Conservation (phyloP, 2,113 vertebrate species). For the Phodopus roborovskii region DNA sequence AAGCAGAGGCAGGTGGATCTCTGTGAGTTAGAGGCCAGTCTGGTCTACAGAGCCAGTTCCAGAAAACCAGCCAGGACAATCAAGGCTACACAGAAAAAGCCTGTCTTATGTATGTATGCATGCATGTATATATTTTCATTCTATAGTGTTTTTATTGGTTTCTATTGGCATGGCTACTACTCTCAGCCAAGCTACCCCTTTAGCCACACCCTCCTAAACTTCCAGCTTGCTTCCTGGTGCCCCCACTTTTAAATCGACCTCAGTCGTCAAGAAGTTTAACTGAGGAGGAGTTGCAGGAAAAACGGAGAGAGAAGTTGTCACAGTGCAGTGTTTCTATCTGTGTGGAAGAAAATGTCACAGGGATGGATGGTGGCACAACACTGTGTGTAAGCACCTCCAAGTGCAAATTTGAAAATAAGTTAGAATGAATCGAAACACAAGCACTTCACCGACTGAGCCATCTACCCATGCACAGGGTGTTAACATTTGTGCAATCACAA, state of each 20-base stretch:
- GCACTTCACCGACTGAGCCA: neutral
- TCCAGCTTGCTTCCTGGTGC: neutral
- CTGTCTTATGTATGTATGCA: no score
- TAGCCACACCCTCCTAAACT: neutral
- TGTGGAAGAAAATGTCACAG: neutral
- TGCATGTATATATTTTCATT: no score
- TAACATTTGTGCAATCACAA: neutral
- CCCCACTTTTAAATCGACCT: neutral
- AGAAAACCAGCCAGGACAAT: neutral
- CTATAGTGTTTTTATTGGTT: no score
- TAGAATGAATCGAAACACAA: neutral
- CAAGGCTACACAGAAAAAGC: neutral
- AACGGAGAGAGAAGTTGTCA: neutral
- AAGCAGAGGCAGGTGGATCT: neutral
- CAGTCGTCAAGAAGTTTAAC: neutral
- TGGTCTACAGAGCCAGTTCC: no score
- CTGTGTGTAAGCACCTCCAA: rapidly evolving
- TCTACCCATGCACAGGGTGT: neutral
- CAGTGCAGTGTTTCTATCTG: neutral
- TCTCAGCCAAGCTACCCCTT: neutral
- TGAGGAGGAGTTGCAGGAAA: neutral
- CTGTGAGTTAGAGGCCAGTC: no score
- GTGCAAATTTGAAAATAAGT: neutral
- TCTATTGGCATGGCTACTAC: neutral
- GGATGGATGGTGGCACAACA: neutral